Percentiles rank a stretch among this genome's conserved stretches.
phyloP scores from a whole-genome alignment of 2,113 vertebrate genomes.

The Malurus melanocephalus region DNA sequence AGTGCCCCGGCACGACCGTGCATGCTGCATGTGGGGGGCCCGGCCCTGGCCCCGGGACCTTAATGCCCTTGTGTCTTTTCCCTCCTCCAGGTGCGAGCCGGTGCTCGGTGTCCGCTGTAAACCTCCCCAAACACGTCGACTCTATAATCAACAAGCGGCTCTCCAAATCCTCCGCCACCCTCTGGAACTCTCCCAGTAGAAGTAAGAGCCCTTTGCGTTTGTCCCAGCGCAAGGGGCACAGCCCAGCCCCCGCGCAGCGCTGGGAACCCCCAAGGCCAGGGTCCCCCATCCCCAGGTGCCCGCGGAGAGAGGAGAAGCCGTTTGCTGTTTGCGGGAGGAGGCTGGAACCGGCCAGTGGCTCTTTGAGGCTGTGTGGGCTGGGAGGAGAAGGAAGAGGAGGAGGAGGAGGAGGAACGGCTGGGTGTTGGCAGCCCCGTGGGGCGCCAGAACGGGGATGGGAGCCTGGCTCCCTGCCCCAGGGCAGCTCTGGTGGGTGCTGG shows the following conservation, averaged over 20 bases:
- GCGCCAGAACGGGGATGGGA: background rate
- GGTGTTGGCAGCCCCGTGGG: background rate
- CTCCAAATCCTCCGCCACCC: conserved; percentile 98
- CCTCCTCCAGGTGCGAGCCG: conserved; percentile 94
- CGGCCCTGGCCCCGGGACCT: conserved; percentile 44
- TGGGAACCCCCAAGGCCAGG: conserved; percentile 19
- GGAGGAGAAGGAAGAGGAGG: background rate
- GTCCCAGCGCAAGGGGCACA: conserved; percentile 54
- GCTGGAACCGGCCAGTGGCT: background rate
- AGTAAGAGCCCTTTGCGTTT: conserved; percentile 85
- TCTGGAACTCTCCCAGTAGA: conserved; percentile 99
- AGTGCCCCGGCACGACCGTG: background rate
- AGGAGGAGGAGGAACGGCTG: background rate
- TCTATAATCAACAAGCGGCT: conserved; percentile 98
- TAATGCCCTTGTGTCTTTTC: conserved; percentile 80
- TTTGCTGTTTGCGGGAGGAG: conserved; percentile 39
- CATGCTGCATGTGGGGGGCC: conserved; percentile 59
- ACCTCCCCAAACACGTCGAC: conserved; percentile 98
- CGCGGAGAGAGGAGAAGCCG: conserved; percentile 35
- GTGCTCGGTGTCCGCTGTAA: conserved; percentile 96
- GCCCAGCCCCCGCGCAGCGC: conserved; percentile 38
- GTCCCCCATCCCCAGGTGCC: conserved; percentile 13
- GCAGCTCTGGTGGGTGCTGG: background rate
- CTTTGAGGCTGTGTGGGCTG: background rate
- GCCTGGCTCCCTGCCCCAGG: background rate